phyloP scores from a whole-genome alignment of 2,888 invertebrate species.

The Pristionchus japonicus region DNA sequence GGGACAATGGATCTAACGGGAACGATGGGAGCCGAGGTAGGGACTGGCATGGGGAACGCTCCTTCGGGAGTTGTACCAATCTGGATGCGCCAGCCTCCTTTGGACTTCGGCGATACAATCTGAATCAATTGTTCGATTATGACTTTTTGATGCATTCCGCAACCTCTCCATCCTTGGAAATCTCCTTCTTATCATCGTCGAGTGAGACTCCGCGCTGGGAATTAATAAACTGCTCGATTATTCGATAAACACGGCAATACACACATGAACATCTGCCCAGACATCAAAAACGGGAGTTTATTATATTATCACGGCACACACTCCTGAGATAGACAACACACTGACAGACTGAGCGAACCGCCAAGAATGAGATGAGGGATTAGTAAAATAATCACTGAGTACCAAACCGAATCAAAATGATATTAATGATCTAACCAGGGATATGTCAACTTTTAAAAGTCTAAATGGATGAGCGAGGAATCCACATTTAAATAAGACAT shows the following conservation, averaged over 20 bases:
- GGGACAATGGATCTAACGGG: neutral
- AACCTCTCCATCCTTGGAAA: neutral
- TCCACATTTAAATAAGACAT: too few species aligned
- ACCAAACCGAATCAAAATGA: neutral
- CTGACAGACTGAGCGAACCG: neutral
- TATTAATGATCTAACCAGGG: neutral
- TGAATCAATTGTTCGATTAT: neutral
- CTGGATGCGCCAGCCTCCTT: conserved; percentile 19
- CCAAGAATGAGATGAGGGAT: neutral
- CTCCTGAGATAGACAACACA: neutral
- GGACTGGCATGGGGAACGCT: neutral
- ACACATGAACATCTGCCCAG: conserved; percentile 19
- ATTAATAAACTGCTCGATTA: neutral
- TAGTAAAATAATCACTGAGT: neutral
- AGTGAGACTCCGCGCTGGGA: conserved; percentile 20
- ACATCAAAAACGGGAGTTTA: neutral
- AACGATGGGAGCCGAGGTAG: neutral
- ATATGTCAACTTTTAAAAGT: too few species aligned
- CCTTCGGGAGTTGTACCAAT: conserved; percentile 6
- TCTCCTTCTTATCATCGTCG: conserved; percentile 21
- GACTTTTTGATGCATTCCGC: neutral
- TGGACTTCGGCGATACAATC: neutral
- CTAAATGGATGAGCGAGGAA: too few species aligned
- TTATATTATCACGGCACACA: neutral
- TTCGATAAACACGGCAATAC: neutral